Evolutionary conservation across 2,113 vertebrate species (phyloP).

Genomic region (Rissa tridactyla): DNA sequence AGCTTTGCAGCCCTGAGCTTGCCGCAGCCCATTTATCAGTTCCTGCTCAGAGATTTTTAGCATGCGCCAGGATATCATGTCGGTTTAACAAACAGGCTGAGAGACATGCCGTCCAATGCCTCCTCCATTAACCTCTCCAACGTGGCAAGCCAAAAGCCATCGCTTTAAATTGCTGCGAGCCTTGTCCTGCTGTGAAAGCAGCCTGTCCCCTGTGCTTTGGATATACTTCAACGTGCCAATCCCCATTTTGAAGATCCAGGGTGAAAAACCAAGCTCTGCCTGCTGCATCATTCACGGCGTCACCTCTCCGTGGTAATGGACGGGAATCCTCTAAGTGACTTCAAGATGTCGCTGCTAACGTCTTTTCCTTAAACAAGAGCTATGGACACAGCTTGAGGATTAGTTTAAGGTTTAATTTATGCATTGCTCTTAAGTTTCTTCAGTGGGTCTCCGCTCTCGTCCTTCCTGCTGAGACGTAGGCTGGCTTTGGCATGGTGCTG

Average conservation of each 20-base stretch:
- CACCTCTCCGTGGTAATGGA: not conserved
- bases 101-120: not conserved
- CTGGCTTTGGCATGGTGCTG: not conserved
- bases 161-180: not conserved
- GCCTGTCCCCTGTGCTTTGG: constrained; percentile 30
- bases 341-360: not conserved
- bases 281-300: not conserved
- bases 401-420: not conserved
- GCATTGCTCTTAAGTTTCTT: not conserved
- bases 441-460: rapidly evolving
- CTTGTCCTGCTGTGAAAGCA: constrained; percentile 46
- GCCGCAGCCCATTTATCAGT: constrained; percentile 4
- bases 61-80: not conserved
- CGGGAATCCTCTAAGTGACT: not conserved
- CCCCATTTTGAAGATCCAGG: not conserved
- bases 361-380: not conserved
- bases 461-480: not conserved
- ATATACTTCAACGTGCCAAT: not conserved
- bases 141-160: constrained; percentile 8
- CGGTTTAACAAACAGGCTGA: not conserved
- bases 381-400: not conserved
- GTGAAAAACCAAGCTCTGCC: not conserved
- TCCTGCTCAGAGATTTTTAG: not conserved
- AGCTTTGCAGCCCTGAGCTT: not conserved
- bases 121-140: constrained; percentile 37